phyloP scores from a whole-genome alignment of 2,113 vertebrate species.

The Leucoraja erinaceus region DNA sequence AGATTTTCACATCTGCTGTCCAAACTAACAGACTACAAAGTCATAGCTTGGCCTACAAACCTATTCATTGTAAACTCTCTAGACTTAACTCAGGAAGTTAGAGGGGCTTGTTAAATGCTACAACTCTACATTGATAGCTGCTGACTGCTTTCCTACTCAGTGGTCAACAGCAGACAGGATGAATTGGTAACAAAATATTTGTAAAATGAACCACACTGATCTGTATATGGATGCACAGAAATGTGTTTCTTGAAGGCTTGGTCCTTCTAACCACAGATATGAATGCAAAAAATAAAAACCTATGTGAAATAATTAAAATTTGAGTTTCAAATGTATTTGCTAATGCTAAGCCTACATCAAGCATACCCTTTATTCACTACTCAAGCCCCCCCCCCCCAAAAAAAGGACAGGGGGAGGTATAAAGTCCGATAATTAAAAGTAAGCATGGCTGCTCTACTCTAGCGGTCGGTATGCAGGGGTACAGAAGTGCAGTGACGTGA shows the following conservation, averaged over 20 bases:
- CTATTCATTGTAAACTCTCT: not conserved
- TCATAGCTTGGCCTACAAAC: not conserved
- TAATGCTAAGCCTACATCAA: not conserved
- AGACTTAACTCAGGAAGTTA: slow-evolving; percentile 34
- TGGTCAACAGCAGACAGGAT: not conserved
- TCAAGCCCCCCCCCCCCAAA: not conserved
- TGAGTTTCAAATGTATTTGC: not conserved
- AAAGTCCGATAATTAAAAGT: not conserved
- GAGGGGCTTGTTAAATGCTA: slow-evolving; percentile 14
- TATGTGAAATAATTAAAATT: not conserved
- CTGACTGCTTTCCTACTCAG: not conserved
- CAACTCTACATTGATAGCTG: not conserved
- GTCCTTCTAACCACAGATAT: not conserved
- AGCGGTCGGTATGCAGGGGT: not conserved
- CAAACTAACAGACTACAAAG: not conserved
- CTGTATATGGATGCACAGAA: not conserved
- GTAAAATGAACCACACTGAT: not conserved
- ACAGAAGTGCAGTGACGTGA: slow-evolving; percentile 23
- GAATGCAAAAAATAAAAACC: not conserved
- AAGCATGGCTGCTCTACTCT: not conserved
- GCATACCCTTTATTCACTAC: not conserved
- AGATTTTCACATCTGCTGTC: not conserved
- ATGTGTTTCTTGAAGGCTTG: not conserved
- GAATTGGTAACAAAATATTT: not conserved
- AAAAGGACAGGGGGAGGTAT: no score